Evolutionary conservation across 2,888 invertebrate genomes (phyloP).

Genomic region (Hartigia nigra): DNA sequence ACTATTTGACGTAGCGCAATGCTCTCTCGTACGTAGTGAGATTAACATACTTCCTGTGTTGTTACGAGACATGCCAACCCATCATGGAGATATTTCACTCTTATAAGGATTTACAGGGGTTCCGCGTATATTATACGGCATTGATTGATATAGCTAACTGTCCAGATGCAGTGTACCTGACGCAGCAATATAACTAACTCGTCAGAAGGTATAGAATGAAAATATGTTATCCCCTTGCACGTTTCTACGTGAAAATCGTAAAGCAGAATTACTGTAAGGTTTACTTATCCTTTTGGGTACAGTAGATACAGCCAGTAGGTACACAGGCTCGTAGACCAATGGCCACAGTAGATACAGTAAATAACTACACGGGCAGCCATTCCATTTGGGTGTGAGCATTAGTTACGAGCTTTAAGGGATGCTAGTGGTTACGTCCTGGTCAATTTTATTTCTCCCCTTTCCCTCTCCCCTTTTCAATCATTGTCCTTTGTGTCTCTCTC

Average conservation of each 20-base stretch:
- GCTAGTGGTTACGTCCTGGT: constrained; percentile 18
- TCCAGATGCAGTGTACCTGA: not conserved
- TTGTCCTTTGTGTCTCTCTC: not conserved
- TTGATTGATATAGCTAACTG: not conserved
- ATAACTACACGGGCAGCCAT: not conserved
- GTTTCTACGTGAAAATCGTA: constrained; percentile 38
- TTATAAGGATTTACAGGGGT: not conserved
- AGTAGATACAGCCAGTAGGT: not conserved
- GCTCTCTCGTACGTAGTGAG: constrained; percentile 30
- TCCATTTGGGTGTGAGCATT: constrained; percentile 42
- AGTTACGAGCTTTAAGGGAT: constrained; percentile 54
- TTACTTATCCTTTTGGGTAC: constrained; percentile 50
- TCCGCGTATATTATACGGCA: not conserved
- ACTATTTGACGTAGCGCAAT: constrained; percentile 48
- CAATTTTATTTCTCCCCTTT: not conserved
- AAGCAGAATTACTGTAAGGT: constrained; percentile 60
- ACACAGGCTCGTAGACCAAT: not conserved
- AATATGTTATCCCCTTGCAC: not conserved
- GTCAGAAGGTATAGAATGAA: not conserved
- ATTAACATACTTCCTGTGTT: constrained; percentile 40
- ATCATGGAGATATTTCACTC: not conserved
- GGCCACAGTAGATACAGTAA: not conserved
- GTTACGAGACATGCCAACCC: not conserved
- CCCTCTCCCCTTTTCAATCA: not conserved
- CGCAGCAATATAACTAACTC: not conserved